Evolutionary conservation across 2,888 invertebrate species (phyloP).

Genomic region (Spialia ferax): DNA sequence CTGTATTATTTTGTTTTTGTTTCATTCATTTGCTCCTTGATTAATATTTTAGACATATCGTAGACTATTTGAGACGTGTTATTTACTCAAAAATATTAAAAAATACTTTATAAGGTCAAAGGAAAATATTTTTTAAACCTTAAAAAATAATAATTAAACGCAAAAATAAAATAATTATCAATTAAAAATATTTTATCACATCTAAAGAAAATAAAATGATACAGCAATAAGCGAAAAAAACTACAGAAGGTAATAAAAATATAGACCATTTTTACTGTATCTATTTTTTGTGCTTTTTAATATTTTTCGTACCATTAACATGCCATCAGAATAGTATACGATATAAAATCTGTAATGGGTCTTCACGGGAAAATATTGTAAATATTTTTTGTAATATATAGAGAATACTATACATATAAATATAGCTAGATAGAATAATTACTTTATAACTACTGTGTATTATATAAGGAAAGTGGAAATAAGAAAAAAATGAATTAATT

Average conservation of each 20-base stretch:
- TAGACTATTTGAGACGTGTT: slow-evolving; percentile 42
- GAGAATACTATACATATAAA: slow-evolving; percentile 79
- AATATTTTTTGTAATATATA: slow-evolving; percentile 85
- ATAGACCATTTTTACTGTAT: no score
- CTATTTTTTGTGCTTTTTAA: not conserved
- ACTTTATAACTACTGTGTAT: slow-evolving; percentile 83
- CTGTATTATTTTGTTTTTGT: slow-evolving; percentile 53
- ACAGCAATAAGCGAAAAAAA: no score
- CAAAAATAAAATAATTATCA: no score
- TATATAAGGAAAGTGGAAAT: slow-evolving; percentile 81
- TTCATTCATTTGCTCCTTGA: slow-evolving; percentile 52
- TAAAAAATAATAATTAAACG: no score
- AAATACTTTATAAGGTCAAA: no score
- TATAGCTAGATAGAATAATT: slow-evolving; percentile 83
- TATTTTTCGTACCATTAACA: not conserved
- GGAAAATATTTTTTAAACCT: no score
- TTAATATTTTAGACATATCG: slow-evolving; percentile 44
- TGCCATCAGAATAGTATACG: slow-evolving; percentile 51
- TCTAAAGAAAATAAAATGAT: no score
- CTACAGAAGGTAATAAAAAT: no score
- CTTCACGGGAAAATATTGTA: slow-evolving; percentile 81
- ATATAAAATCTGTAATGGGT: slow-evolving; percentile 66
- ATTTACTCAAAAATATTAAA: no score
- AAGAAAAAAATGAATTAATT: slow-evolving; percentile 82
- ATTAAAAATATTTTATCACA: no score